Evolutionary conservation across 1,140 invertebrate species (phyloP).

Genomic region (Eupristina koningsbergeri): DNA sequence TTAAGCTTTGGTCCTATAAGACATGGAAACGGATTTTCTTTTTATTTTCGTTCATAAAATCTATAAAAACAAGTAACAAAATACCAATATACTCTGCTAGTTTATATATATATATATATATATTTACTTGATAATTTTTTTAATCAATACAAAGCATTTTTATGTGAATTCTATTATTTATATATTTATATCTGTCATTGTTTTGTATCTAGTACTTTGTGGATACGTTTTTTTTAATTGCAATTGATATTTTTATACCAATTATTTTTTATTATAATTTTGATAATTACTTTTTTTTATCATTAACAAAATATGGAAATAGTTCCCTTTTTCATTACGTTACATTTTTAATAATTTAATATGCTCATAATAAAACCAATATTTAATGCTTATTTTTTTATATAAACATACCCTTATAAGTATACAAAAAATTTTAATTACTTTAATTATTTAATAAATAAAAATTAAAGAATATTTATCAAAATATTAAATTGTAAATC

Average conservation of each 20-base stretch:
- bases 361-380: too few species aligned
- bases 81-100: constrained; percentile 69
- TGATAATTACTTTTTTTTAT: not conserved
- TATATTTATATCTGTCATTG: constrained; percentile 32
- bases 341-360: not conserved
- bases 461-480: too few species aligned
- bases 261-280: constrained; percentile 23
- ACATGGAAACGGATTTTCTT: constrained; percentile 64
- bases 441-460: too few species aligned
- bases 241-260: constrained; percentile 60
- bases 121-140: constrained; percentile 40
- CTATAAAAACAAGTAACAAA: constrained; percentile 72
- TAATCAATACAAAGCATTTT: constrained; percentile 44
- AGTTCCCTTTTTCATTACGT: not conserved
- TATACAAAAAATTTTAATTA: too few species aligned
- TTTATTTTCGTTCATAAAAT: constrained; percentile 65
- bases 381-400: too few species aligned
- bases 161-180: constrained; percentile 30
- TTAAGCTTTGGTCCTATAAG: constrained; percentile 58
- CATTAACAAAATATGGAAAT: not conserved
- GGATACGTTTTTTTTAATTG: constrained; percentile 52
- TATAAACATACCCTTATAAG: too few species aligned
- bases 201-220: constrained; percentile 32
- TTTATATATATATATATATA: too few species aligned
- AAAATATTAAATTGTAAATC: too few species aligned